phyloP scores from a whole-genome alignment of 1,140 invertebrate species.

The Luehdorfia chinensis region DNA sequence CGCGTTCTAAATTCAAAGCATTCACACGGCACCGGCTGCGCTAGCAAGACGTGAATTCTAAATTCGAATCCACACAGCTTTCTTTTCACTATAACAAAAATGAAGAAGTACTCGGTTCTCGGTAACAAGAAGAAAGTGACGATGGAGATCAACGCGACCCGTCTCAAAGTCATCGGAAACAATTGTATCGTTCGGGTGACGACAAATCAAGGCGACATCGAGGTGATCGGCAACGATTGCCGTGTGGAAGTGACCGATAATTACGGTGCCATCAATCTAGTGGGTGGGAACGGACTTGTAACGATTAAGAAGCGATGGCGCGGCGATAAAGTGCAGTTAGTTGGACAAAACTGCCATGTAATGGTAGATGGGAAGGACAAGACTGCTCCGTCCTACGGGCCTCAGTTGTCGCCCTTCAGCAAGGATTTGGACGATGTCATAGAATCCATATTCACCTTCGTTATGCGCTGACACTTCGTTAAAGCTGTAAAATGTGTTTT shows the following conservation, averaged over 20 bases:
- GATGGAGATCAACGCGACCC: conserved; percentile 53
- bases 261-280: conserved; percentile 51
- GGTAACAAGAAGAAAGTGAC: conserved; percentile 72
- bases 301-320: conserved; percentile 44
- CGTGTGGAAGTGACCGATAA: conserved; percentile 56
- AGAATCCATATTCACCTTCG: conserved; percentile 67
- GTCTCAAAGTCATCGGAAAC: conserved; percentile 60
- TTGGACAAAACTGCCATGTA: conserved; percentile 50
- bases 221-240: conserved; percentile 66
- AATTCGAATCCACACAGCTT: conserved; percentile 12
- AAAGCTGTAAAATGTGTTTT: conserved; percentile 23
- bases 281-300: conserved; percentile 54
- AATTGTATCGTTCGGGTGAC: conserved; percentile 56
- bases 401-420: conserved; percentile 65
- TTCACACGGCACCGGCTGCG: conserved; percentile 30
- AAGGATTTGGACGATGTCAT: conserved; percentile 68
- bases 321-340: conserved; percentile 52
- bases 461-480: conserved; percentile 55
- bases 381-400: conserved; percentile 39
- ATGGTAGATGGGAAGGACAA: conserved; percentile 58
- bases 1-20: conserved; percentile 44
- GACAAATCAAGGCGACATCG: conserved; percentile 58
- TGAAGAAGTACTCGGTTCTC: conserved; percentile 65
- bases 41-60: conserved; percentile 18
- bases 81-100: conserved; percentile 32